A percentile compares a stretch with the other conserved stretches of the same genome.
Conservation (phyloP, 2,888 invertebrate genomes). For the Macrophya annulata region DNA sequence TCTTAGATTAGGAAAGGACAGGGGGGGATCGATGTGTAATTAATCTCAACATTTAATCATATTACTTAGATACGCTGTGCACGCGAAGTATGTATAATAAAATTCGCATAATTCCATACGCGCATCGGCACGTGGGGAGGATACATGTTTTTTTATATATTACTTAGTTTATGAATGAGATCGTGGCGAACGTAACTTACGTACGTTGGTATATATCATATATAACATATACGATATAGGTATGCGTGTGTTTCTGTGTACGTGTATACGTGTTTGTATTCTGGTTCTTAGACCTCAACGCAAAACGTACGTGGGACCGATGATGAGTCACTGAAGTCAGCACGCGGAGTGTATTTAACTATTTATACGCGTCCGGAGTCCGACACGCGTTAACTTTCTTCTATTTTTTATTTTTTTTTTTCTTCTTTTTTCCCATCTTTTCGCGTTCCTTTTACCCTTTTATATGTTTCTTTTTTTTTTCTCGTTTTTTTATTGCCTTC, state of each 20-base stretch:
- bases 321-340: slow-evolving; percentile 36
- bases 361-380: slow-evolving; percentile 36
- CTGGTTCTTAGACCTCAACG: background rate
- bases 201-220: background rate
- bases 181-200: background rate
- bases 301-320: slow-evolving; percentile 12
- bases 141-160: background rate
- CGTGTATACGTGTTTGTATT: background rate
- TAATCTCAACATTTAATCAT: no score
- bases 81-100: no score
- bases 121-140: background rate
- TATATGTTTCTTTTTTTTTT: background rate
- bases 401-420: background rate
- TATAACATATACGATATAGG: no score
- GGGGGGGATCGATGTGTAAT: no score
- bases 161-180: slow-evolving; percentile 21
- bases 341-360: slow-evolving; percentile 12
- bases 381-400: slow-evolving; percentile 22
- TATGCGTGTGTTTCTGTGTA: background rate
- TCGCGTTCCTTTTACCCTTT: background rate
- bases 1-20: no score
- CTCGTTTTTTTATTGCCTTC: background rate
- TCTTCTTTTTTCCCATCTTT: background rate
- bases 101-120: background rate
- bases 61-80: no score